phyloP scores from a whole-genome alignment of 2,113 vertebrate species.

The Odocoileus hemionus region DNA sequence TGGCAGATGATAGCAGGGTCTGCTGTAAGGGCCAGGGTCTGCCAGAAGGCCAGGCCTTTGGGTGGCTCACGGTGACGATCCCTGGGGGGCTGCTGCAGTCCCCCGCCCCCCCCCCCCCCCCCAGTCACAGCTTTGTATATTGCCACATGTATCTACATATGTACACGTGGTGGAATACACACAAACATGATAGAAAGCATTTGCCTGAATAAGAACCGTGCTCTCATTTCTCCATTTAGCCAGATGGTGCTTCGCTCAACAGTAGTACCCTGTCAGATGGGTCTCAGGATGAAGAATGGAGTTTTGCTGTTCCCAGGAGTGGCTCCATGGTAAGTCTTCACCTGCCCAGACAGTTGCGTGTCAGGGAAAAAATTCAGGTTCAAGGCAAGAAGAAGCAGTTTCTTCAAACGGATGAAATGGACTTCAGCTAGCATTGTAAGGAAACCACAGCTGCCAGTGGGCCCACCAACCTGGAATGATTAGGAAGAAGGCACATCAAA shows the following conservation, averaged over 20 bases:
- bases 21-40: not conserved
- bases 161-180: not conserved
- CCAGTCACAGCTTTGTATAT: rapidly evolving
- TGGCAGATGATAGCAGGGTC: not conserved
- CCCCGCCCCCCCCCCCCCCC: rapidly evolving
- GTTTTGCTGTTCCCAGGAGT: not conserved
- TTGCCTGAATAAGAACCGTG: not conserved
- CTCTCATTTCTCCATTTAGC: conserved; percentile 52
- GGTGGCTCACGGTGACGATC: not conserved
- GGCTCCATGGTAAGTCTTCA: conserved; percentile 46
- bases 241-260: conserved; percentile 37
- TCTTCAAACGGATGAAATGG: not conserved
- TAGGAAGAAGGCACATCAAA: not conserved
- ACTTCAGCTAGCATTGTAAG: not conserved
- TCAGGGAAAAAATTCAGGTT: not conserved
- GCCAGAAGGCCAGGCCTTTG: not conserved
- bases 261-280: conserved; percentile 10
- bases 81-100: too few relatives aligned
- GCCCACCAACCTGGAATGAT: not conserved
- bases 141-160: not conserved
- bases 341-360: not conserved
- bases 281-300: conserved; percentile 45
- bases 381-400: not conserved
- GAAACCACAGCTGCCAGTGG: not conserved
- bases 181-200: not conserved